Evolutionary conservation across 2,888 invertebrate genomes (phyloP), one percentile per base, ranked within the genome.

Genomic region (Sinodicranocentrus sp.): DNA sequence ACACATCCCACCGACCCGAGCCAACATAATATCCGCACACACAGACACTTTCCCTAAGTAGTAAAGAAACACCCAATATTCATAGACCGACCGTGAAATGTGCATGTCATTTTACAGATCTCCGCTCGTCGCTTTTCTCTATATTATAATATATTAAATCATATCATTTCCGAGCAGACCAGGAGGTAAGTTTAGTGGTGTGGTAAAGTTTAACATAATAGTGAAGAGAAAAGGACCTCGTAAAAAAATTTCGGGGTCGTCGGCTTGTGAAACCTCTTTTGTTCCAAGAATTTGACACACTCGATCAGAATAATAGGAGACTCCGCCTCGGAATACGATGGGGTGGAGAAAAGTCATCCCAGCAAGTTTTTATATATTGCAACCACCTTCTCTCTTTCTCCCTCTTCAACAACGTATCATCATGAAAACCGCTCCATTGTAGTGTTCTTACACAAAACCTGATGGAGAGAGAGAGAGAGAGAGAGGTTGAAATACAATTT

Each of bases 231-330:
- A 73, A 79, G 73, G 75, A 79, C 68, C 71, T 80, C 80, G 75
- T 80, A 84, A 84, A 80, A 71, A 23, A 28, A 61, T 84, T 59
- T 71, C 54, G 75, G 84, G 84, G 84, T 85, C 82, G 84, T 76
- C 79, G 82, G 84, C 84, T 85, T 79, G 83, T 84, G 84, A 82
- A 79, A 80, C 84, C 79, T 84, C 86, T 80, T 87, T 88, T 88
- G 87, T 87, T 87, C 88, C 87, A 84, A 86, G 82, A 88, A 88
- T 88, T 88, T 87, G 88, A 88, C 87, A 88, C 87, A 88, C 88
- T 88, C 88, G 86, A 87, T 85, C 85, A 86, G 77, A 88, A 89
- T 88, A 89, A 89, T 88, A 87, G 86, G 54, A 85, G 85, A 88
- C 88, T 88, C 89, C 88, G 87, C 89, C 88, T 88, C 52, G 73